Base-by-base conservation (phyloP, 2,888 invertebrate species). In the Chaetogeoica ovagalla region DNA sequence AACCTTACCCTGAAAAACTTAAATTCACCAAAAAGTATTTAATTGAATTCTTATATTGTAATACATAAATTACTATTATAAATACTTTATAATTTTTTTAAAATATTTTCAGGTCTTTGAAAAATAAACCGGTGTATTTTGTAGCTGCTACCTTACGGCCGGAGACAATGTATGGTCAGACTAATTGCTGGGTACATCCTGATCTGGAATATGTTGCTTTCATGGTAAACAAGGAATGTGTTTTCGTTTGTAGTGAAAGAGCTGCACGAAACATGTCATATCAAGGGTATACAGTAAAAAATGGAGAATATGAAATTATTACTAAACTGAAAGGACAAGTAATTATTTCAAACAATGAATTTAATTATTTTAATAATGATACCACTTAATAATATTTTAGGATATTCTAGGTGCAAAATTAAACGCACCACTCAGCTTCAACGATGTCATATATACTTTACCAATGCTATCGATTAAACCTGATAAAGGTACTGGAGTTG, bases 101-200 rank as follows among this genome's bases (percentile, higher is more conserved):
- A 1, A 72, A 62, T 52, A n/a, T 70, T 82, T 70, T 82, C 83
- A 92, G 91, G 82, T 82, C 86, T 68, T 86, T 90, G 83, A 85
- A 87, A 83, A 87, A 87, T 70, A 89, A 89, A 85, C 86, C 89
- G 82, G 89, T 96, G n/a, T 95, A 88, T 86, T 88, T 99, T 82
- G 97, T 99, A 17, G 98, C 98, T 23, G 99, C 98, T 13, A 99
- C 99, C 8, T 88, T 99, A n/a, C 90, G 98, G 82, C 98, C 99
- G 1, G 99, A 99, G 88, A 99, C 99, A 1, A 98, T 99, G 98
- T 99, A 98, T 86, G 99, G 99, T 0, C 99, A 99, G 88, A 99
- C 99, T 0, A 99, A 99, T 86, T 98, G 98, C 86, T 99, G 98
- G 97, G 87, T 99, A 6, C 93, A 94, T 85, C 99, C 99, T 0